Evolutionary conservation across 2,797 vertebrate genomes (phyloP).

Genomic region (Capromys pilorides): DNA sequence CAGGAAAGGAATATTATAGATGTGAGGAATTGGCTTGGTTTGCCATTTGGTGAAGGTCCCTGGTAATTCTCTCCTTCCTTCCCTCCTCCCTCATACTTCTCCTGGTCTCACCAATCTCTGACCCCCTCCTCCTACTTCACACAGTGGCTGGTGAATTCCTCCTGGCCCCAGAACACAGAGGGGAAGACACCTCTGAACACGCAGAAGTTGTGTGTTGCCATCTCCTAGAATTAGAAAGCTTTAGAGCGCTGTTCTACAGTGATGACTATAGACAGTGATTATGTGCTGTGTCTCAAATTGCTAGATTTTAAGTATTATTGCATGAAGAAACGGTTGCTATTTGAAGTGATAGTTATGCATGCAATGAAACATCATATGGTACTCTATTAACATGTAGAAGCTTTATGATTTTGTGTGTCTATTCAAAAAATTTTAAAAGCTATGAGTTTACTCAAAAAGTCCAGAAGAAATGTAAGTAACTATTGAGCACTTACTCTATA

Average conservation of each 20-base stretch:
- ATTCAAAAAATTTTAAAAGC: background rate
- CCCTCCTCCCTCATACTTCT: rapidly evolving
- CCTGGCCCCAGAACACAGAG: background rate
- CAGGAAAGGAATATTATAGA: background rate
- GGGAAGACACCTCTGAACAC: background rate
- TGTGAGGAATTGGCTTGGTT: background rate
- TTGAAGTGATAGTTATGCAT: background rate
- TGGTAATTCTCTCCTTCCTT: background rate
- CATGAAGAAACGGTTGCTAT: background rate
- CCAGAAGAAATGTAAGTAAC: background rate
- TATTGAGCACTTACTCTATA: background rate
- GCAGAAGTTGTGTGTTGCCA: background rate
- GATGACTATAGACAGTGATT: background rate
- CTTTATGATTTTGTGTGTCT: background rate
- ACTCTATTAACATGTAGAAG: background rate
- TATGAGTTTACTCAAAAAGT: background rate
- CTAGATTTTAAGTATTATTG: background rate
- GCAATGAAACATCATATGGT: background rate
- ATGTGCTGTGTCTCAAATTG: background rate
- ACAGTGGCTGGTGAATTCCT: background rate
- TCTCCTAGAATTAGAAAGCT: background rate
- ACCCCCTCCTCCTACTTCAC: background rate
- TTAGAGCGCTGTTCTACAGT: background rate
- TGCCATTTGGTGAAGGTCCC: background rate
- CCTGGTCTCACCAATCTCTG: background rate